phyloP scores from a whole-genome alignment of 2,888 invertebrate genomes.

The Polyommatus icarus region DNA sequence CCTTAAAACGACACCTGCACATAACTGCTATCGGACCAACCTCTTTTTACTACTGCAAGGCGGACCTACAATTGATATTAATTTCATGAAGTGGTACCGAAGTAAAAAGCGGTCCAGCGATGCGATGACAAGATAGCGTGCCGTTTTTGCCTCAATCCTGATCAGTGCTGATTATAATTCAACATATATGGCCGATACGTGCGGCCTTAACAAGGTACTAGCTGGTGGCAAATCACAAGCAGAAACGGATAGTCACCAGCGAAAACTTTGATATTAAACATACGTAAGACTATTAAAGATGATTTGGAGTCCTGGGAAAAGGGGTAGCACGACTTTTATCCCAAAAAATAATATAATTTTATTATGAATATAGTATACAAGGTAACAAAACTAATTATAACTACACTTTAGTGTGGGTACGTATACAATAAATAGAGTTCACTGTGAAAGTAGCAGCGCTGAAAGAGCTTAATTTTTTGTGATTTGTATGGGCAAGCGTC shows the following conservation, averaged over 20 bases:
- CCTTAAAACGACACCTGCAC: slow-evolving; percentile 44
- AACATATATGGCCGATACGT: slow-evolving; percentile 32
- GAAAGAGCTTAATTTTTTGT: too few relatives aligned
- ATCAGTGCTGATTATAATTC: slow-evolving; percentile 38
- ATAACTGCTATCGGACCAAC: slow-evolving; percentile 43
- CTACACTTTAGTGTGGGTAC: too few relatives aligned
- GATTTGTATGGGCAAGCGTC: too few relatives aligned
- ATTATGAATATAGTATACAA: too few relatives aligned
- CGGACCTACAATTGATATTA: slow-evolving; percentile 65
- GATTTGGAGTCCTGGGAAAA: too few relatives aligned
- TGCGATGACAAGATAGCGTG: slow-evolving; percentile 47
- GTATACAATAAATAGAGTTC: too few relatives aligned
- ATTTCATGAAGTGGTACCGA: slow-evolving; percentile 63
- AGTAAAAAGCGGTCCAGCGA: slow-evolving; percentile 50
- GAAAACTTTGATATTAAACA: neutral
- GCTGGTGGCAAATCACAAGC: neutral
- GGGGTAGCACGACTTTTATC: too few relatives aligned
- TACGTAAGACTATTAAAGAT: neutral
- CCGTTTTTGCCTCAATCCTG: slow-evolving; percentile 49
- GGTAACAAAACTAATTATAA: too few relatives aligned
- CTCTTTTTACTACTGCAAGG: slow-evolving; percentile 51
- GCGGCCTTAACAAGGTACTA: slow-evolving; percentile 4
- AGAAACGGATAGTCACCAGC: neutral
- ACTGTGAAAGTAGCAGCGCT: too few relatives aligned
- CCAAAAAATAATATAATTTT: too few relatives aligned